Base-by-base conservation (phyloP, 2,113 vertebrate genomes). In the Boleophthalmus pectinirostris region DNA sequence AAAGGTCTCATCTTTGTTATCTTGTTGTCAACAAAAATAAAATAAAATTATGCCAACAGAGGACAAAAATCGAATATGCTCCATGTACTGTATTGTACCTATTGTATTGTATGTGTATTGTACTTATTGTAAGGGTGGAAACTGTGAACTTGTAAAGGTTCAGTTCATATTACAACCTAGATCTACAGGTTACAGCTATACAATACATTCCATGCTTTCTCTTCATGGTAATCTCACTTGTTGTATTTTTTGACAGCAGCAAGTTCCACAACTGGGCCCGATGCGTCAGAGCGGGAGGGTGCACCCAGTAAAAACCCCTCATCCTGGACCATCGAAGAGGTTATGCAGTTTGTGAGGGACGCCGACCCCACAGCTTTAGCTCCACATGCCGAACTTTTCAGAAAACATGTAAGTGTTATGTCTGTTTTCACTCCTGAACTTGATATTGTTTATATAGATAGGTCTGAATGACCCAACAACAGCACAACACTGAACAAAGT, bases 241-340 rank as follows among this genome's bases (percentile, higher is more conserved):
- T 14, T 33, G 3, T 16, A 29, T 58, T 58, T 2, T 33, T 47
- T 29, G 80, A 85, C 78, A 97, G 95, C 94, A 90, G 94, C 95
- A 87, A 96, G 94, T 92, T 97, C 95, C 74, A 96, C 95, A 84
- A 96, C 95, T 66, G 96, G 95, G 72, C 96, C 94, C 0, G 96
- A 98, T 69, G 83, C 70, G 15, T 86, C 93, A 6, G 96, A 96
- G 69, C 90, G 93, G 46, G 95, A 95, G 58, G 75, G 73, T 25
- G 78, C 69, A 25, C 81, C 83, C 73, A 91, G 78, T 77, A 95
- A 94, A 82, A 95, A 94, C 88, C 97, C 97, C 47, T 92, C 96
- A 10, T 92, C 85, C 79, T 99, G 97, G 97, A 95, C 95, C 79
- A 95, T 98, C 79, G 96, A 98, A 73, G 96, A 99, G 93, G 97